Evolutionary conservation across 1,140 invertebrate genomes (phyloP).

Genomic region (Trachymyrmex cornetzi): DNA sequence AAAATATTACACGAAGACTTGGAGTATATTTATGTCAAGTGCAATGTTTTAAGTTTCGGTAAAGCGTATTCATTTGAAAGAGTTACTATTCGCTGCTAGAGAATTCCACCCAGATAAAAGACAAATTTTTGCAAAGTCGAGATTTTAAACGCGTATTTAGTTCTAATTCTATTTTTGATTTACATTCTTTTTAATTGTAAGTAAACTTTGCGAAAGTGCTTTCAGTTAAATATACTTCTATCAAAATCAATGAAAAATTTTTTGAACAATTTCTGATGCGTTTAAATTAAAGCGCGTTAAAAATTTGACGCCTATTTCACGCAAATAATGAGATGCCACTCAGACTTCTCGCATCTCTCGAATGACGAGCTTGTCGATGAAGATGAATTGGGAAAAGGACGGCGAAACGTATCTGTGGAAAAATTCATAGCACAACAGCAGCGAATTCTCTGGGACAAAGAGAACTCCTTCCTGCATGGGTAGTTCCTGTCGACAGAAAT

Average conservation of each 20-base stretch:
- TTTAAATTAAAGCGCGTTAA: constrained; percentile 23
- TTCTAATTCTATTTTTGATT: not conserved
- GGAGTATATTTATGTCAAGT: not conserved
- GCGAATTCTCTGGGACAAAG: constrained; percentile 59
- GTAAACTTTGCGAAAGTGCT: not conserved
- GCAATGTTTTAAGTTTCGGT: not conserved
- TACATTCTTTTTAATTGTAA: not conserved
- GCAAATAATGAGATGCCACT: constrained; percentile 37
- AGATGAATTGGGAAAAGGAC: constrained; percentile 38
- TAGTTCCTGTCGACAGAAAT: constrained; percentile 52
- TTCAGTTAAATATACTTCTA: not conserved
- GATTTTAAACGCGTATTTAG: constrained; percentile 45
- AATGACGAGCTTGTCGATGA: not conserved
- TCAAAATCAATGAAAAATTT: not conserved
- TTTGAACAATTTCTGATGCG: not conserved
- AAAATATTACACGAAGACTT: not conserved
- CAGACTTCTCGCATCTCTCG: not conserved
- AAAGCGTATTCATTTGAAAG: not conserved
- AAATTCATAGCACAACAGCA: constrained; percentile 64
- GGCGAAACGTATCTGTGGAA: constrained; percentile 40
- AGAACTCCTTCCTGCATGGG: constrained; percentile 13
- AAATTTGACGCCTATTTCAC: constrained; percentile 6
- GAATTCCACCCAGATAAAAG: constrained; percentile 23
- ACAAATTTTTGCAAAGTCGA: constrained; percentile 41
- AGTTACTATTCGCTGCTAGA: not conserved